Evolutionary conservation across 2,888 invertebrate genomes (phyloP), one percentile per base, ranked within the genome.

Genomic region (Cremastinae sp.): DNA sequence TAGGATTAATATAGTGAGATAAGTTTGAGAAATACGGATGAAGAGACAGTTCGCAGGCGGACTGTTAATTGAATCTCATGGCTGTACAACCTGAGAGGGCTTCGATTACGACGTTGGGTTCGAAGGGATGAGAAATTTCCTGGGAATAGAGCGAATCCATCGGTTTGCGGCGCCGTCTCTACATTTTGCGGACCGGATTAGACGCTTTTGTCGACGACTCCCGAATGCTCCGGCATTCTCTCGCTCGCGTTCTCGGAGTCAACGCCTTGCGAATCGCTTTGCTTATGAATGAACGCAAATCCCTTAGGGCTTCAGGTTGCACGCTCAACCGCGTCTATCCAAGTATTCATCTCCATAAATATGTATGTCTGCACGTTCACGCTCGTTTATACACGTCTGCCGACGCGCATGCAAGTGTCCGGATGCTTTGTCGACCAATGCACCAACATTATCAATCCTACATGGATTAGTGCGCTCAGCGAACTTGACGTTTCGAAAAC

Each of bases 161-260:
- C 76, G 76, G 65, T 58, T 69, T 65, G 69, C 51, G 45, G 62
- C 53, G 62, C 61, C 45, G 62, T 70, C 70, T 61, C 62, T 68
- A 47, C 68, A 47, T 68, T 70, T 36, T 53, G 20, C 79, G 65
- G 79, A 80, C 68, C 78, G 82, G 82, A 84, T 84, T 84, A 82
- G 83, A 80, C 77, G 82, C 82, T 83, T 76, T 84, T 84, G 84
- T 82, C 80, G 81, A 66, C 80, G 81, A 66, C 56, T 73, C 47
- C 59, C 71, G 59, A 49, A 66, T 68, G 61, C 71, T 56, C 41
- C 47, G 65, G 49, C 58, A 58, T 58, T 36, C 45, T 51, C 34
- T 14, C 49, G n/a, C 36, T 41, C n/a, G n/a, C 53, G 34, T 54
- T 45, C 22, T 9, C 28, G 45, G 22, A 18, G 43, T 41, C 41